Percentiles rank a stretch among this genome's conserved stretches.
These are phyloP conservation scores for Fistularia commersonii DNA, from an alignment of 2,797 vertebrate genomes.

Conservation along the genomic window DNA sequence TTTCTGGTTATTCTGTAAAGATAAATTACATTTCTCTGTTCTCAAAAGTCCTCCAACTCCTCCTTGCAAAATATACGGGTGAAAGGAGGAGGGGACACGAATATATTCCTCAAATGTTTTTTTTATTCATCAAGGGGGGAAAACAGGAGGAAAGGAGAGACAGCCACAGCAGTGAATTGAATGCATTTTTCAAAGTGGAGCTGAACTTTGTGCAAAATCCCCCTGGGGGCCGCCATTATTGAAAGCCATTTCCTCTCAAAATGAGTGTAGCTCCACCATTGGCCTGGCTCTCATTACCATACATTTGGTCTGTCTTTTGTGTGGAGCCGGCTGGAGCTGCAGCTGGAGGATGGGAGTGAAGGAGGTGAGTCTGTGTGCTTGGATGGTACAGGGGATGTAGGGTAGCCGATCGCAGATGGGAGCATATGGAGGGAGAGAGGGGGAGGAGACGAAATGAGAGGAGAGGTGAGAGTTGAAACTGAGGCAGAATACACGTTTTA, in stretches of 20 bases:
- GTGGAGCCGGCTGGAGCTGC: conserved; percentile 62
- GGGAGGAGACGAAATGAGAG: conserved; percentile 7
- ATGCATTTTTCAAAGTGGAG: conserved; percentile 70
- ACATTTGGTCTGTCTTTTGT: conserved; percentile 68
- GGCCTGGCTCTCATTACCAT: conserved; percentile 75
- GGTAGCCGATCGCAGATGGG: conserved; percentile 49
- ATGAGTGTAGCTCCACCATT: conserved; percentile 68
- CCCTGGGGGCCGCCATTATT: conserved; percentile 69
- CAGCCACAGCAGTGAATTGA: conserved; percentile 61
- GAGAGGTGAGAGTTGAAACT: conserved; percentile 19
- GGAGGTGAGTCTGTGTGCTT: conserved; percentile 5
- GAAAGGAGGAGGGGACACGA: conserved; percentile 16
- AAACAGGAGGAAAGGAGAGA: conserved; percentile 31
- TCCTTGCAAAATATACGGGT: conserved; percentile 29
- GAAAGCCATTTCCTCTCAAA: conserved; percentile 77
- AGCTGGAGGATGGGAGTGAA: conserved; percentile 53
- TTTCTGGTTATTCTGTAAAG: conserved; percentile 38
- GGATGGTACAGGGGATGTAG: conserved; percentile 35
- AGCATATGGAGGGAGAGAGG: conserved; percentile 32
- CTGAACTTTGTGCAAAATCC: conserved; percentile 70
- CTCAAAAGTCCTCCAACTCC: conserved; percentile 15
- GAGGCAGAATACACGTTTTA: conserved; percentile 8
- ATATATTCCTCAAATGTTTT: conserved; percentile 49
- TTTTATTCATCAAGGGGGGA: conserved; percentile 10
- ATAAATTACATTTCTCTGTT: conserved; percentile 44